Base-by-base conservation (phyloP, 2,113 vertebrate species). In the Sylvilagus bachmani region DNA sequence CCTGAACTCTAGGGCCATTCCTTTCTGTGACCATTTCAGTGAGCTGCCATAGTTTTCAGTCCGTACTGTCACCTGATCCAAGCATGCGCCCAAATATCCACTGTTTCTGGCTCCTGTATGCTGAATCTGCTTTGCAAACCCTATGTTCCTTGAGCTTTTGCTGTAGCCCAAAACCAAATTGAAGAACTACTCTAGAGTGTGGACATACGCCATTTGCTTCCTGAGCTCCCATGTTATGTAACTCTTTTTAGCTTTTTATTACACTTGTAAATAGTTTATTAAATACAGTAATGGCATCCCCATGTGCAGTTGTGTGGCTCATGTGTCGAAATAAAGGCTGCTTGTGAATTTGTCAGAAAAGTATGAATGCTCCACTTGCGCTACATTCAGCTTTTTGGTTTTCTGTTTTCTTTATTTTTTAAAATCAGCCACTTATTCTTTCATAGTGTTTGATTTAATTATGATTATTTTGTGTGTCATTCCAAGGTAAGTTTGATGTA, bases 21-120 rank as follows among this genome's bases (percentile, higher is more conserved):
- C 98, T 99, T 98, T 99, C 98, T 98, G 98, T 98, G 97, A 98
- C 98, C 98, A 98, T 99, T 98, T 99, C 99, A 99, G 98, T 99
- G 99, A 99, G 99, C 99, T 99, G 99, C 99, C 99, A 99, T 99
- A 99, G 98, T 99, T 99, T 98, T 99, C 97, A 98, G 99, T 99
- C 98, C 98, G 98, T 98, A 99, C 98, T 98, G 98, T 99, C 99
- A 98, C 98, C 98, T 99, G 98, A 98, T 85, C 99, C 98, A 98
- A 99, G 99, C 99, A 99, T 99, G 99, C 98, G 98, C 99, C 98
- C 98, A 98, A 97, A 97, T 97, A 96, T 97, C 98, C 98, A 98
- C 98, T 75, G 98, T 98, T 98, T 98, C 97, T 98, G 98, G 98
- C 98, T 98, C 96, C 97, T 98, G 98, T 98, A 98, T 98, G 98